Base-by-base conservation (phyloP, 2,888 invertebrate genomes). In the Rotaria socialis region DNA sequence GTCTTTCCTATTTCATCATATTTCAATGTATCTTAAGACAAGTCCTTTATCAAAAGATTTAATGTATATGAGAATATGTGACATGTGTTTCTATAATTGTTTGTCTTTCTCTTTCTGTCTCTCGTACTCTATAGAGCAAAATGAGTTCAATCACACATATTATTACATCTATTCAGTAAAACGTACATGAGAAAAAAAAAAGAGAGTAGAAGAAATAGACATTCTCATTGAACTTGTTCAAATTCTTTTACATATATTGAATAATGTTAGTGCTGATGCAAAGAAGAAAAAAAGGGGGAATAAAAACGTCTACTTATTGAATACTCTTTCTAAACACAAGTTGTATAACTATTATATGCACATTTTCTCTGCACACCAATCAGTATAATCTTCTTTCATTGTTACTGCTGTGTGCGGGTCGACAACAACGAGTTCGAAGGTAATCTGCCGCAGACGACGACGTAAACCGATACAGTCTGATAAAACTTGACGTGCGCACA, bases 61-160 rank as follows among this genome's bases (percentile, higher is more conserved):
- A 55, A 22, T 55, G 22, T 55, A 22, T 55, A 55, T 55, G 55
- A 22, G 55, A 55, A 55, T 55, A 55, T 55, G 19, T 55, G 22
- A 55, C 55, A 55, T 22, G 22, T 55, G 55, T 55, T 55, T 55
- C 22, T 55, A 22, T 55, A 19, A 55, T 41, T 14, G 35, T 67
- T 35, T 67, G 24, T 24, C 56, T 56, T 56, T 56, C 24, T 2
- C 14, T 56, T 8, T 56, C 24, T 67, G 14, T 67, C 35, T 35
- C 67, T 27, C 14, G 0, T 27, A 35, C 27, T 67, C 35, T 16
- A 35, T 67, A 35, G 67, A 67, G 19, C 35, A 67, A 67, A 67
- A 67, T 67, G 67, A 67, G 67, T 67, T 67, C 67, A 67, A 67
- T 67, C 67, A 67, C 67, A 67, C 67, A 35, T 67, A 6, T 67